phyloP scores from a whole-genome alignment of 1,140 invertebrate species.

The Euwallacea similis region DNA sequence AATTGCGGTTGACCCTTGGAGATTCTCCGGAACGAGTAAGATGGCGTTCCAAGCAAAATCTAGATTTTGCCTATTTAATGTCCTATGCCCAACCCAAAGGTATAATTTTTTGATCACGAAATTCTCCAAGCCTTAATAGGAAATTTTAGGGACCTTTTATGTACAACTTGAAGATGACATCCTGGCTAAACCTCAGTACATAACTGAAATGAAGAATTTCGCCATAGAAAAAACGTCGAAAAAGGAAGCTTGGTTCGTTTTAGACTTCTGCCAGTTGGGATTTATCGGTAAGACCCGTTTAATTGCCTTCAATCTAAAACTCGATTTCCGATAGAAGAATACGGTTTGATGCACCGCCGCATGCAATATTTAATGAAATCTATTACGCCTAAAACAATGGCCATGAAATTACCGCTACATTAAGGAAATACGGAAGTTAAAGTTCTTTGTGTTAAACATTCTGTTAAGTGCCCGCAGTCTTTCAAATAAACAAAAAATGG shows the following conservation, averaged over 20 bases:
- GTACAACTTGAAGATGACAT: constrained; percentile 96
- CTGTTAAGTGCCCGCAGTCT: too few species aligned
- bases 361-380: too few species aligned
- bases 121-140: neutral
- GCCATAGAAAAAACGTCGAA: constrained; percentile 76
- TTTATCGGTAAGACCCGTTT: constrained; percentile 73
- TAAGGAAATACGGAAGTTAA: neutral
- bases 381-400: neutral
- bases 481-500: too few species aligned
- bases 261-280: constrained; percentile 93
- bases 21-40: constrained; percentile 86
- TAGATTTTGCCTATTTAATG: constrained; percentile 96
- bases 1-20: constrained; percentile 77
- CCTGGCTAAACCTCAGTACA: constrained; percentile 82
- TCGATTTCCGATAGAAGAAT: neutral
- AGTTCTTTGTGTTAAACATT: too few species aligned
- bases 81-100: constrained; percentile 83
- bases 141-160: constrained; percentile 66
- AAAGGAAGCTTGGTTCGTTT: constrained; percentile 83
- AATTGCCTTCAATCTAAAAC: neutral
- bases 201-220: constrained; percentile 86
- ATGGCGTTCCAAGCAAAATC: constrained; percentile 96
- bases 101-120: neutral
- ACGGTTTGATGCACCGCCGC: too few species aligned
- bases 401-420: neutral